These are phyloP conservation scores for Ammospiza caudacuta DNA, from an alignment of 2,113 vertebrate genomes.

Conservation along the genomic window DNA sequence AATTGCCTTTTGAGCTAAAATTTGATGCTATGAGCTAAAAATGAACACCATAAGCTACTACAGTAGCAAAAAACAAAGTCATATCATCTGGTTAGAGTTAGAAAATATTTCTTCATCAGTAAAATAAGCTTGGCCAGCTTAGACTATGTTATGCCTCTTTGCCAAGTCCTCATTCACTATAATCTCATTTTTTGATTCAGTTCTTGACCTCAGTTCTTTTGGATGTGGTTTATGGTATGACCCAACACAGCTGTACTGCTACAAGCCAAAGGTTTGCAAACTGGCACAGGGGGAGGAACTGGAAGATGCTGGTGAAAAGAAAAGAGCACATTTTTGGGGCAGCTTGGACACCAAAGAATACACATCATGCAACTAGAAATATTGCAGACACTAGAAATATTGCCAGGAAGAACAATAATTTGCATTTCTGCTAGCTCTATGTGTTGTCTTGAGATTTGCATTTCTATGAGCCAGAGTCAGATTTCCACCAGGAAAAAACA, in stretches of 20 bases:
- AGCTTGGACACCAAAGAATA: not conserved
- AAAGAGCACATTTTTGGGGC: not conserved
- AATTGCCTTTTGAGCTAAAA: not conserved
- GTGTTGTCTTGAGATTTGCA: not conserved
- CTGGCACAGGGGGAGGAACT: not conserved
- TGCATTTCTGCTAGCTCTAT: not conserved
- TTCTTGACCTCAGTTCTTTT: not conserved
- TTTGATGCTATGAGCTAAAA: not conserved
- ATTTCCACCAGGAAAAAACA: not conserved
- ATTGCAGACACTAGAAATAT: not conserved
- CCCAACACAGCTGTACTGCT: not conserved
- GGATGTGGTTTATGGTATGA: not conserved
- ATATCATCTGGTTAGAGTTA: not conserved
- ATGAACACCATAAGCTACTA: not conserved
- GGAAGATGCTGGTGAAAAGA: not conserved
- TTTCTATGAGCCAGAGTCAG: not conserved
- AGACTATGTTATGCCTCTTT: not conserved
- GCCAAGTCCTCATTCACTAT: not conserved
- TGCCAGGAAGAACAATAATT: not conserved
- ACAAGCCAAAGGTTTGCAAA: not conserved
- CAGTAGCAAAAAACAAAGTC: not conserved
- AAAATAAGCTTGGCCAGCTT: not conserved
- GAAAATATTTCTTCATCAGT: not conserved
- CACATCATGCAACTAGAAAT: rapidly evolving
- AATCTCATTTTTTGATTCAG: not conserved